A percentile compares a stretch with the other conserved stretches of the same genome.
phyloP scores from a whole-genome alignment of 2,113 vertebrate genomes.

The Corythaeola cristata region DNA sequence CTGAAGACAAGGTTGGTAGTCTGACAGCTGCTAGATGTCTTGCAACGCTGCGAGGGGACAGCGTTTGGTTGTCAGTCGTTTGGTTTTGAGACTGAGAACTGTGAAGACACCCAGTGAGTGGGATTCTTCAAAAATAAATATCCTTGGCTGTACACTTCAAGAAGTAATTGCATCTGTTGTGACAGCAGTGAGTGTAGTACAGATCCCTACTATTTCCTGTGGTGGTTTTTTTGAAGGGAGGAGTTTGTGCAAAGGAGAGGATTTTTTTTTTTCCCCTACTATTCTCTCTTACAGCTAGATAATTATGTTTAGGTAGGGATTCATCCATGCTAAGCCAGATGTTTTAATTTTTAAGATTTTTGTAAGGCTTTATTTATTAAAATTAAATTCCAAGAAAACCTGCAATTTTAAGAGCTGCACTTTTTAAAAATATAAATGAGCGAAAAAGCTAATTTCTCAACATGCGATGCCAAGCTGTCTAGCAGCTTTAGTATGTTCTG shows the following conservation, averaged over 20 bases:
- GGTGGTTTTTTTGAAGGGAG: not conserved
- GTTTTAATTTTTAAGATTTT: not conserved
- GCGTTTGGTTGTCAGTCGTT: not conserved
- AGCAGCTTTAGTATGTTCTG: not conserved
- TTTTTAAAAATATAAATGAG: not conserved
- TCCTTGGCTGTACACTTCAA: accelerated
- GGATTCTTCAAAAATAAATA: not conserved
- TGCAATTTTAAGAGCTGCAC: not conserved
- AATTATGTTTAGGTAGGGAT: not conserved
- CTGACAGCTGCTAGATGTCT: not conserved
- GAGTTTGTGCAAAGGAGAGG: not conserved
- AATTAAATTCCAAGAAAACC: not conserved
- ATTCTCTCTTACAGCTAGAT: not conserved
- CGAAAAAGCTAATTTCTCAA: not conserved
- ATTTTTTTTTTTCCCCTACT: not conserved
- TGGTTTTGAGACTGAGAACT: not conserved
- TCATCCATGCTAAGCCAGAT: not conserved
- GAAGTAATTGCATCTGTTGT: not conserved
- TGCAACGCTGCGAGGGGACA: not conserved
- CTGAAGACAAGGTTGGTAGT: not conserved
- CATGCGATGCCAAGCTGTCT: not conserved
- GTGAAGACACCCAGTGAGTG: not conserved
- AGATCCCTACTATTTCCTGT: not conserved
- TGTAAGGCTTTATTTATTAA: not conserved
- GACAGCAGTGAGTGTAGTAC: not conserved